Base-by-base conservation (phyloP, 2,888 invertebrate genomes). In the Himalopsyche kuldschensis region DNA sequence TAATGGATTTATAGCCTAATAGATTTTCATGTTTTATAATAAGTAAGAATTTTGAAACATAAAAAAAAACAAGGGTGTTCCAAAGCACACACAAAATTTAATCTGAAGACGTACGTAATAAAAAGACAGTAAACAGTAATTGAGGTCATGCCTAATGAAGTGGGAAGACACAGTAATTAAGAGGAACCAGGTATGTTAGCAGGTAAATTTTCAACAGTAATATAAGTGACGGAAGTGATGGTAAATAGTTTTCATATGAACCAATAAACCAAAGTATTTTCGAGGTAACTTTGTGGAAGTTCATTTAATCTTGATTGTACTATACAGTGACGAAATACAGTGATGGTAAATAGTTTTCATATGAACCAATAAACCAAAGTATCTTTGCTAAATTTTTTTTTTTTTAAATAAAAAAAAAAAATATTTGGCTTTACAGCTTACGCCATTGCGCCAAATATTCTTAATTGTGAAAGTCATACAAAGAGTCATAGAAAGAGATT, bases 151-250 rank as follows among this genome's bases (percentile, higher is more conserved):
- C 55, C 55, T 55, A 55, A 55, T 55, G 55, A 55, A 55, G 55
- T 55, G 55, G 55, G 55, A 55, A 55, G 32, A 75, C 75, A 75
- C 75, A 75, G 75, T 32, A 75, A 80, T 80, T 80, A 69, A 69
- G 80, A 80, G 24, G 63, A 80, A 20, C 69, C 80, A 75, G 80
- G 69, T 75, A 75, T 31, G 75, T 32, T 31, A 75, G 32, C 30
- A 75, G 75, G 75, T 75, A 75, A 75, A 20, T 75, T 30, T 75
- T 75, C 32, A 75, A 31, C n/a, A n/a, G n/a, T n/a, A n/a, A n/a
- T n/a, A n/a, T n/a, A n/a, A n/a, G n/a, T n/a, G n/a, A n/a, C 55
- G 24, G 15, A 55, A 24, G 55, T 55, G 55, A 55, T 20, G 24
- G 55, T 55, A 20, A 55, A 55, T 55, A 41, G 15, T 41, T 41